Base-by-base conservation (phyloP, 2,888 invertebrate species). In the Tenthredo livida region DNA sequence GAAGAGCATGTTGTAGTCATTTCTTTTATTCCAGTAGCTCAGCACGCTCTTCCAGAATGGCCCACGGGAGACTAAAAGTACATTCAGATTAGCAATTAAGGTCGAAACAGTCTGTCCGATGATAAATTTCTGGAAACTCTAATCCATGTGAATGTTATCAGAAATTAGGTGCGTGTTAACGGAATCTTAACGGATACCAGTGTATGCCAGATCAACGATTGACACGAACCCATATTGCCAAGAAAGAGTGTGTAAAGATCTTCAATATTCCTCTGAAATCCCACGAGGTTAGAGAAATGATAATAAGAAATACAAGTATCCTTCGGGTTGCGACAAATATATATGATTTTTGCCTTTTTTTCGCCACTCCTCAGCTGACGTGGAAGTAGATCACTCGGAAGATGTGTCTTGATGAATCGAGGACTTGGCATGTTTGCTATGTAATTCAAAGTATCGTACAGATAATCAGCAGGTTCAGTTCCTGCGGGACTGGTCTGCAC, bases 221-320 rank as follows among this genome's bases (percentile, higher is more conserved):
- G 29, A 6, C 50, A 86, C 85, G n/a, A 91, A 96, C 96, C 91
- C 90, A 95, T 94, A 88, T 95, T 95, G 85, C 94, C 94, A 84
- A 95, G 93, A 88, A 96, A 96, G 0, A 95, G 94, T 33, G 95
- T 94, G 92, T 95, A 95, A 90, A 96, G 96, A 65, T 94, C 93
- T 0, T 94, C 93, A 85, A 96, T 95, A 10, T 93, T 94, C 0
- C 95, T 95, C 25, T 92, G 93, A 88, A 95, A 94, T 0, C 95
- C 93, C 43, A 96, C 92, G 89, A 96, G 94, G 87, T 94, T 95
- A 89, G 95, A 95, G 85, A 96, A 95, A 90, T 96, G 96, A 90
- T 94, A 97, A 89, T 95, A 96, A 0, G 97, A 97, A 0, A 97
- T 95, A 1, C 95, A 95, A 0, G 96, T 95, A 90, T 97, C 97